Conservation (phyloP, 2,113 vertebrate genomes). For the Microcebus ravelobensis region DNA sequence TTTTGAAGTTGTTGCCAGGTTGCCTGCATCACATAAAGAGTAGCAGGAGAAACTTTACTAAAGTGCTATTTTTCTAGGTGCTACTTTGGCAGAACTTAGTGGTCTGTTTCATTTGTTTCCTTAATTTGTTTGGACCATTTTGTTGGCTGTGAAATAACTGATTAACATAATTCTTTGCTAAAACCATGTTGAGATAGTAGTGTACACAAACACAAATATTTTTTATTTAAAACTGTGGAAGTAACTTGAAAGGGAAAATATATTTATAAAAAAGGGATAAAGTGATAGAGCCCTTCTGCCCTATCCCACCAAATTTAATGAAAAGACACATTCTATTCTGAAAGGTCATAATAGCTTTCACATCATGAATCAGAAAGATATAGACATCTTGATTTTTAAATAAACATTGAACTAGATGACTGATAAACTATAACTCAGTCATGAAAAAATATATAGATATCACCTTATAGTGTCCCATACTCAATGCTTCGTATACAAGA, state of each 20-base stretch:
- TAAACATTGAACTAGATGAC: constrained; percentile 39
- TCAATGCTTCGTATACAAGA: constrained; percentile 54
- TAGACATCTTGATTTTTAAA: constrained; percentile 59
- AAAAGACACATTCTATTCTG: constrained; percentile 27
- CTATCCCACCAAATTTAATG: background rate
- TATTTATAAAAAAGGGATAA: constrained; percentile 67
- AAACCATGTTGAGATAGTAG: background rate
- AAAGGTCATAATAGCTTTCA: constrained; percentile 33
- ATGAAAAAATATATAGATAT: constrained; percentile 26
- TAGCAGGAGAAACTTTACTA: constrained; percentile 38
- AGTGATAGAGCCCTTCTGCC: background rate
- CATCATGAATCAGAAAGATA: background rate
- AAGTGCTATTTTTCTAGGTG: constrained; percentile 59
- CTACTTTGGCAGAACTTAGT: constrained; percentile 61
- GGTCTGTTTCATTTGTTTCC: constrained; percentile 47
- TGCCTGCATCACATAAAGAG: background rate
- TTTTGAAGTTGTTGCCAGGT: background rate
- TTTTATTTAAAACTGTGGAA: constrained; percentile 63
- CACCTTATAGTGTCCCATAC: constrained; percentile 41
- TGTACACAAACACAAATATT: constrained; percentile 33
- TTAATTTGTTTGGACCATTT: constrained; percentile 37
- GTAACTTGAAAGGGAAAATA: constrained; percentile 65
- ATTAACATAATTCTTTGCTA: background rate
- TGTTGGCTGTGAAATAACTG: constrained; percentile 36
- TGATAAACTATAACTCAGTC: constrained; percentile 12